A percentile compares a stretch with the other conserved stretches of the same genome.
These are phyloP conservation scores for Odontocolon sp. DNA, from an alignment of 2,888 invertebrate species.

Conservation along the genomic window DNA sequence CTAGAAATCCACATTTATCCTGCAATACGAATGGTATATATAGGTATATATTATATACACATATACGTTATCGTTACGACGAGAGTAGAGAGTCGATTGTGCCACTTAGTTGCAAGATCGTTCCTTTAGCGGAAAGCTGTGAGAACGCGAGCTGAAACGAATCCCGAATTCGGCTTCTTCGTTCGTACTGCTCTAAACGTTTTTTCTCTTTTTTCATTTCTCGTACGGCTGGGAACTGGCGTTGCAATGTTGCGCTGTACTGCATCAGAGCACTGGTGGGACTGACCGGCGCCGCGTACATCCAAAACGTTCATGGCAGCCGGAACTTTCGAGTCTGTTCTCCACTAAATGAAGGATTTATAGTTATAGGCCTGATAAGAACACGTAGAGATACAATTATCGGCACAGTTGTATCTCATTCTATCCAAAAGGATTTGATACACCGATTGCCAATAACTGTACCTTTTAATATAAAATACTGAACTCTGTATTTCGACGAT, in stretches of 20 bases:
- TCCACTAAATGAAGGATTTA: neutral
- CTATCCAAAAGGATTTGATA: too few relatives aligned
- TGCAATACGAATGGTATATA: too few relatives aligned
- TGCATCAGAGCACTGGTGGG: constrained; percentile 29
- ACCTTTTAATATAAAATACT: too few relatives aligned
- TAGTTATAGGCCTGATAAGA: too few relatives aligned
- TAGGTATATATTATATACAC: too few relatives aligned
- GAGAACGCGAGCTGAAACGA: constrained; percentile 38
- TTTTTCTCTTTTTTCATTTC: neutral
- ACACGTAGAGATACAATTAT: too few relatives aligned
- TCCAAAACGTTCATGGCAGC: constrained; percentile 21
- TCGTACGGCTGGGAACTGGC: neutral
- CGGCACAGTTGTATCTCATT: too few relatives aligned
- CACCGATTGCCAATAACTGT: too few relatives aligned
- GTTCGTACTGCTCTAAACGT: constrained; percentile 1
- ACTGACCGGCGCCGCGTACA: constrained; percentile 16
- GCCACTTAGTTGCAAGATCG: constrained; percentile 36
- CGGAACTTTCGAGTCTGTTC: constrained; percentile 23
- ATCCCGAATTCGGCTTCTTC: constrained; percentile 39
- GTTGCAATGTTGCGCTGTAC: constrained; percentile 29
- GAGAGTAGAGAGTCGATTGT: constrained; percentile 36
- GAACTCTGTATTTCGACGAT: too few relatives aligned
- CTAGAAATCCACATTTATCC: neutral
- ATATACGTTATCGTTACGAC: constrained; percentile 1
- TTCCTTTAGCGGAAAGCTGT: constrained; percentile 34